These are phyloP conservation scores for Aethina tumida DNA, from an alignment of 1,140 invertebrate species.

Conservation along the genomic window DNA sequence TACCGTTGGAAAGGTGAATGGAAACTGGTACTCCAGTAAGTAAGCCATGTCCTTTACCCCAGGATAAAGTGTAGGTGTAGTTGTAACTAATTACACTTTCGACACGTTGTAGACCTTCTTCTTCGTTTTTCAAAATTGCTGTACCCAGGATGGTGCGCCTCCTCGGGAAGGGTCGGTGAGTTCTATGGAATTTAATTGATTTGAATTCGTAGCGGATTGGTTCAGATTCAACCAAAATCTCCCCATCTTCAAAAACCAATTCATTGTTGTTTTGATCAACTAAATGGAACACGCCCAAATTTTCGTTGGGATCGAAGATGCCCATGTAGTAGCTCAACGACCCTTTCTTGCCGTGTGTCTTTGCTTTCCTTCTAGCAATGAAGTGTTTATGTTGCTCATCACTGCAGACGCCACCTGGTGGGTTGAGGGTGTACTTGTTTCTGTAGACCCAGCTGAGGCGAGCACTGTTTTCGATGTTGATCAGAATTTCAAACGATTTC, in stretches of 20 bases:
- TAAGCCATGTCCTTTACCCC: conserved; percentile 68
- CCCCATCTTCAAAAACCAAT: conserved; percentile 49
- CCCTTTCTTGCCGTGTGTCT: conserved; percentile 33
- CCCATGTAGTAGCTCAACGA: conserved; percentile 54
- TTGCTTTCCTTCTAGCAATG: conserved; percentile 40
- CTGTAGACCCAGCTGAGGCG: conserved; percentile 61
- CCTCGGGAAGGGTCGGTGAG: conserved; percentile 43
- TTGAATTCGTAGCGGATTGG: conserved; percentile 63
- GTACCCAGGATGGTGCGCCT: conserved; percentile 46
- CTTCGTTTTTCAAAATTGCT: conserved; percentile 51
- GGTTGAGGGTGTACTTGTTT: conserved; percentile 50
- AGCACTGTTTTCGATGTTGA: conserved; percentile 67
- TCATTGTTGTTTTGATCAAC: conserved; percentile 52
- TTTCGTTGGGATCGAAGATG: conserved; percentile 49
- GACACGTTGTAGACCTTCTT: conserved; percentile 40
- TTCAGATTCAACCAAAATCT: conserved; percentile 68
- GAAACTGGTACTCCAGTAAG: conserved; percentile 61
- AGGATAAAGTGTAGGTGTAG: conserved; percentile 57
- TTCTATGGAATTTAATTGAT: conserved; percentile 49
- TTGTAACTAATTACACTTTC: conserved; percentile 61
- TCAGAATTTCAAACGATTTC: conserved; percentile 58
- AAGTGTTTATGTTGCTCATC: conserved; percentile 39
- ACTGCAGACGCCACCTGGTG: conserved; percentile 55
- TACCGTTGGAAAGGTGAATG: conserved; percentile 49
- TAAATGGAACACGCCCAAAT: conserved; percentile 54